Evolutionary conservation across 2,888 invertebrate genomes (phyloP).

Genomic region (Altica lythri): DNA sequence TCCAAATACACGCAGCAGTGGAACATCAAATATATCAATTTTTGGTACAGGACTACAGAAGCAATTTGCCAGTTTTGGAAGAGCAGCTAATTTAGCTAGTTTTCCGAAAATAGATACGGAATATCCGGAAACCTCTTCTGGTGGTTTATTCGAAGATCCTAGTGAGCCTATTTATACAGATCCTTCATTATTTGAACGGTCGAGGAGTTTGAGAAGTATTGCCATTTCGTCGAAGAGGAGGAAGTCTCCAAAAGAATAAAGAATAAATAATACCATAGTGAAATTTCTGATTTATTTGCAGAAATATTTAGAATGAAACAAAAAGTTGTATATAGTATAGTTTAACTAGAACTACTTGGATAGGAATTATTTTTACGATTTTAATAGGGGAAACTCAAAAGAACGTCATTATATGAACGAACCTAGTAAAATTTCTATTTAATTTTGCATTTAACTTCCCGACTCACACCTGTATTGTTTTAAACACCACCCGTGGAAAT

Average conservation of each 20-base stretch:
- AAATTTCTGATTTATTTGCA: conserved; percentile 4
- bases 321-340: no score
- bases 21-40: conserved; percentile 65
- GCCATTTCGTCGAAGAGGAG: conserved; percentile 59
- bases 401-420: no score
- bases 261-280: conserved; percentile 8
- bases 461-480: no score
- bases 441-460: no score
- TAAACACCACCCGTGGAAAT: no score
- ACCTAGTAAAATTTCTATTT: no score
- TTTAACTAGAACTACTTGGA: no score
- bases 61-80: conserved; percentile 56
- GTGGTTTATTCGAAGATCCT: conserved; percentile 76
- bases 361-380: no score
- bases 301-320: no score
- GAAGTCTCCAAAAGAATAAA: conserved; percentile 38
- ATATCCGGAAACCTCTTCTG: conserved; percentile 49
- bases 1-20: conserved; percentile 54
- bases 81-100: conserved; percentile 49
- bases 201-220: conserved; percentile 72
- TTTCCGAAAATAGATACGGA: conserved; percentile 49
- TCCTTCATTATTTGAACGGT: conserved; percentile 86
- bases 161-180: conserved; percentile 94
- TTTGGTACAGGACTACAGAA: conserved; percentile 73
- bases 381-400: no score